Conservation (phyloP, 2,888 invertebrate genomes). For the Polietes domitor region DNA sequence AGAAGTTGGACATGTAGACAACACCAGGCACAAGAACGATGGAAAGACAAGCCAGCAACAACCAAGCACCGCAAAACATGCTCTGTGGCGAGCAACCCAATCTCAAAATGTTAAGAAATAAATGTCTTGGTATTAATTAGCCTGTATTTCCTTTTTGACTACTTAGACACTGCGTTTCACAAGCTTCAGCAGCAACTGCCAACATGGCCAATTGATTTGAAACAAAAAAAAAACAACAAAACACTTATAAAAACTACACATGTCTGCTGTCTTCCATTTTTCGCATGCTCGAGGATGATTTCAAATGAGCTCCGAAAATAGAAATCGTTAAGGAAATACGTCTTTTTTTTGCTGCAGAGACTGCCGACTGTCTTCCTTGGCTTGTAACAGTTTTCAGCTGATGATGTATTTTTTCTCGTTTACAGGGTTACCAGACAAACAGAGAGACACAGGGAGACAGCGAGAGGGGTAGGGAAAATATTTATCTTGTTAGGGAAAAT, state of each 20-base stretch:
- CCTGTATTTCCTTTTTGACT: constrained; percentile 43
- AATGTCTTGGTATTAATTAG: constrained; percentile 67
- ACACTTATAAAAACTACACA: background rate
- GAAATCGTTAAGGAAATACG: constrained; percentile 69
- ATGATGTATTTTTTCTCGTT: constrained; percentile 1
- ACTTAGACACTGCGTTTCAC: constrained; percentile 53
- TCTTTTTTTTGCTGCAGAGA: constrained; percentile 68
- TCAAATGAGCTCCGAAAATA: background rate
- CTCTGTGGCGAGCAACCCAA: background rate
- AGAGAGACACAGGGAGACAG: constrained; percentile 10
- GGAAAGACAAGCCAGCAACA: background rate
- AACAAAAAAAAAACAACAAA: too few relatives aligned
- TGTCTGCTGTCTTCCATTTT: constrained; percentile 31
- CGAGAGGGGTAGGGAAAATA: constrained; percentile 18
- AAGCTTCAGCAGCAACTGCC: background rate
- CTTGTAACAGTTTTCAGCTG: background rate
- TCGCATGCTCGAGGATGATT: constrained; percentile 28
- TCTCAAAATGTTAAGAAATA: constrained; percentile 40
- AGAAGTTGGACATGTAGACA: background rate
- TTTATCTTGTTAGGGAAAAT: constrained; percentile 49
- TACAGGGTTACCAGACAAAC: constrained; percentile 8
- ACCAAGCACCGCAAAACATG: constrained; percentile 7
- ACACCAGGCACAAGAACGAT: background rate
- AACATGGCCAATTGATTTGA: constrained; percentile 48
- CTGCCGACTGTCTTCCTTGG: background rate